Base-by-base conservation (phyloP, 2,888 invertebrate species). In the Sylvicola fuscatus region DNA sequence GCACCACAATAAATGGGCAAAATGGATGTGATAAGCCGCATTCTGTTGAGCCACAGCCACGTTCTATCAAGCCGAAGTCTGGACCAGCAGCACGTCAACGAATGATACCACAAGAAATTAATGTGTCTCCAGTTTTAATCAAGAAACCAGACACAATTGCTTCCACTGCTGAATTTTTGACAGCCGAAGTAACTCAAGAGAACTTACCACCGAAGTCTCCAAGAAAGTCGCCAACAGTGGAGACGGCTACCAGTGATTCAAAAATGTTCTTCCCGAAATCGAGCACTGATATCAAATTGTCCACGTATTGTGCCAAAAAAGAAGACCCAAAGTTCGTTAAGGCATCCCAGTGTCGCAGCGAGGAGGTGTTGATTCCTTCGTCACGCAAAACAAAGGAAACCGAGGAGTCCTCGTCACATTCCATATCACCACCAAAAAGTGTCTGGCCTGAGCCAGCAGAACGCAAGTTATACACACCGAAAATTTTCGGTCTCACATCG, bases 11-110 rank as follows among this genome's bases (percentile, higher is more conserved):
- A n/a, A 38, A 41, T 26, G 13, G 34, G 16, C 30, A 15, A 16
- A 33, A 35, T 16, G 16, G 31, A 14, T 27, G 34, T 21, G 41
- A 42, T 13, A 40, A 58, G 62, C 40, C 14, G 38, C 40, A 34
- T 16, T 38, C 8, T 38, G 41, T 14, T 41, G 37, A 27, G 41
- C 39, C 38, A 43, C 40, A 27, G 16, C 40, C 30, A 33, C 21
- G 21, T 21, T 21, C 21, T 8, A 34, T 40, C 41, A 53, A 58
- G 39, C 51, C 54, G 11, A 58, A 63, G 39, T 59, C 62, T 2
- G 65, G 65, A 1, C 62, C 67, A 0, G 64, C 65, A 3, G 53
- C 65, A 1, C 51, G 70, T 16, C 70, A 70, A 47, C 56, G 70
- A 14, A 57, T 69, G 27, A 50, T 64, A 45, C 70, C 70, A 1